Evolutionary conservation across 2,113 vertebrate genomes (phyloP).

Genomic region (Ictalurus punctatus): DNA sequence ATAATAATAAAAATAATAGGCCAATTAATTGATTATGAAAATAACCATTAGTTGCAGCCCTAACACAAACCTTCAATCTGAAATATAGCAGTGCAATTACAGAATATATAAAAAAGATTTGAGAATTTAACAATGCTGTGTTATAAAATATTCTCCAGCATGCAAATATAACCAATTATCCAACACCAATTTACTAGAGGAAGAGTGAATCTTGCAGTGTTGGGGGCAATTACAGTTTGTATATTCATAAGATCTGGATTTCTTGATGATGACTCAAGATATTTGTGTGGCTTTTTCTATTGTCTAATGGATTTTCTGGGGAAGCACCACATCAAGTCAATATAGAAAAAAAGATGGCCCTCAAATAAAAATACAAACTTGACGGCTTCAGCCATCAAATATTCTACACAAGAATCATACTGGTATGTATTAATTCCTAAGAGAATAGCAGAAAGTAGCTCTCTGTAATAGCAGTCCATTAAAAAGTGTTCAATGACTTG

Average conservation of each 20-base stretch:
- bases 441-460: background rate
- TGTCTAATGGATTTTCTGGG: background rate
- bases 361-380: background rate
- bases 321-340: background rate
- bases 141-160: background rate
- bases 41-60: too few species aligned
- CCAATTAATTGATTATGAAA: too few species aligned
- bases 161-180: background rate
- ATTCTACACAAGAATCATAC: background rate
- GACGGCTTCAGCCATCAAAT: background rate
- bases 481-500: background rate
- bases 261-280: background rate
- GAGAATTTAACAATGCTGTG: background rate
- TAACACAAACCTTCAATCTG: background rate
- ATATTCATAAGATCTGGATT: background rate
- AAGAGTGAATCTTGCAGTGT: background rate
- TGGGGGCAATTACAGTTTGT: background rate
- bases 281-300: background rate
- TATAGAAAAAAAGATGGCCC: background rate
- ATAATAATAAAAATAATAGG: too few species aligned
- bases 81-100: background rate
- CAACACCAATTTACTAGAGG: background rate
- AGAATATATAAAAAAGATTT: background rate
- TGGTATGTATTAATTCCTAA: background rate
- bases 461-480: background rate